A percentile compares a stretch with the other conserved stretches of the same genome.
These are phyloP conservation scores for Pituophis catenifer DNA, from an alignment of 2,113 vertebrate genomes.

Conservation along the genomic window DNA sequence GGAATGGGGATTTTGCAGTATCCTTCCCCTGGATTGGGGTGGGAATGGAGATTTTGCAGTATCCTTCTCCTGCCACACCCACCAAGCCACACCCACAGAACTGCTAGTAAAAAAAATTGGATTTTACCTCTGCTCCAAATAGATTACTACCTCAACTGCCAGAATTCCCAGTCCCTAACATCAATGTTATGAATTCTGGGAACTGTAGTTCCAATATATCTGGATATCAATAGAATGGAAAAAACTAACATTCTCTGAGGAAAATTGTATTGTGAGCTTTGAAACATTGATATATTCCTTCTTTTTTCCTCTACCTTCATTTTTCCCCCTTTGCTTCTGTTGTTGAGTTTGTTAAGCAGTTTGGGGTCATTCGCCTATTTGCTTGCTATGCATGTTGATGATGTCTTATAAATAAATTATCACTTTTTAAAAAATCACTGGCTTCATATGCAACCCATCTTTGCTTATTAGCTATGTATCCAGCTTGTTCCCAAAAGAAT, in stretches of 20 bases:
- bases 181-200: background rate
- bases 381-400: background rate
- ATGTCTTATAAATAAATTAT: background rate
- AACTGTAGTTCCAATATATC: background rate
- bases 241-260: background rate
- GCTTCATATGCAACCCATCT: background rate
- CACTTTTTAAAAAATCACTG: background rate
- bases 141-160: background rate
- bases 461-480: background rate
- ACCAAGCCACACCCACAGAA: too few species aligned
- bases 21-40: too few species aligned
- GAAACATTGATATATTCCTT: background rate
- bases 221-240: background rate
- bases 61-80: too few species aligned
- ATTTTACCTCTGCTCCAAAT: background rate
- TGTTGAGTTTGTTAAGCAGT: background rate
- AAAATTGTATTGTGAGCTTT: background rate
- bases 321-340: background rate
- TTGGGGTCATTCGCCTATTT: background rate
- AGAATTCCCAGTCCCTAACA: background rate
- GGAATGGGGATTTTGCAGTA: too few species aligned
- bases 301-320: background rate
- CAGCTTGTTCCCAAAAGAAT: background rate
- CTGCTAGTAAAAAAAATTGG: too few species aligned
- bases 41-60: too few species aligned